These are phyloP conservation scores for Clarias magur DNA, from an alignment of 2,113 vertebrate genomes.

Conservation along the genomic window DNA sequence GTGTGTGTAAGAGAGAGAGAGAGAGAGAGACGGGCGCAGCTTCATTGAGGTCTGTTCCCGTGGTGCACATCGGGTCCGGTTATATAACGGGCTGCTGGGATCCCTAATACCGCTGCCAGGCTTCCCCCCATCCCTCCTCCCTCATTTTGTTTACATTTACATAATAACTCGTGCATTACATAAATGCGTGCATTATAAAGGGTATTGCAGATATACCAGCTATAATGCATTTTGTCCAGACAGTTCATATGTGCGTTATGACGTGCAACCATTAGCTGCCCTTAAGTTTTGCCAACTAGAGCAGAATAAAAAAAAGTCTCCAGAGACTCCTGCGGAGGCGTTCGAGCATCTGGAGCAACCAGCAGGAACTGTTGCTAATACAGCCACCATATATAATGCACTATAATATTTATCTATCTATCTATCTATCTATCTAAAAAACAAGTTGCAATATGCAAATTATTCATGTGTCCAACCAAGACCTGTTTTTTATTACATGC, in stretches of 20 bases:
- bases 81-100: constrained; percentile 90
- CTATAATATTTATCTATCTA: background rate
- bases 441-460: background rate
- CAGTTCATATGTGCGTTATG: background rate
- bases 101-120: background rate
- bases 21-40: constrained; percentile 32
- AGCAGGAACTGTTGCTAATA: constrained; percentile 24
- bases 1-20: background rate
- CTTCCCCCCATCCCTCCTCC: background rate
- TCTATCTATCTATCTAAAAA: background rate
- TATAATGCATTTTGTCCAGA: background rate
- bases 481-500: background rate
- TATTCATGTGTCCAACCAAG: background rate
- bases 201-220: background rate
- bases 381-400: constrained; percentile 7
- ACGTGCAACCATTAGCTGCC: background rate
- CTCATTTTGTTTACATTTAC: constrained; percentile 14
- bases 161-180: background rate
- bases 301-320: background rate
- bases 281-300: constrained; percentile 29
- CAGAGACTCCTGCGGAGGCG: constrained; percentile 24
- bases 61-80: constrained; percentile 79
- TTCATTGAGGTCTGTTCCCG: constrained; percentile 59
- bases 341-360: constrained; percentile 36
- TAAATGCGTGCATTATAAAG: background rate